phyloP scores from a whole-genome alignment of 2,888 invertebrate species.

The Drosophila ustulata region DNA sequence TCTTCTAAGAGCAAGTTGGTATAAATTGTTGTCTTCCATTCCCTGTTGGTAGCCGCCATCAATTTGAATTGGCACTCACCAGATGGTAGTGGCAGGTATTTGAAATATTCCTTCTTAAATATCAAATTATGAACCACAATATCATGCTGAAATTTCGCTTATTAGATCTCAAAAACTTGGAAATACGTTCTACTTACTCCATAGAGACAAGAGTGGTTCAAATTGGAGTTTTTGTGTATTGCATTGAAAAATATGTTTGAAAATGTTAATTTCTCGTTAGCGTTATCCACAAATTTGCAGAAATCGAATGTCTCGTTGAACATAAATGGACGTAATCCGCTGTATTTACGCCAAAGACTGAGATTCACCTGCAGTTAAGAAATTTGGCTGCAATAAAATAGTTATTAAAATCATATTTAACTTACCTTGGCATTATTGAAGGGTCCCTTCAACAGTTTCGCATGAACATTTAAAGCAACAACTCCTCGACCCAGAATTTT shows the following conservation, averaged over 20 bases:
- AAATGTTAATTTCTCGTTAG: slow-evolving; percentile 10
- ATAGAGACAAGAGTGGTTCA: slow-evolving; percentile 49
- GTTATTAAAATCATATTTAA: background rate
- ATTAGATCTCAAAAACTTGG: background rate
- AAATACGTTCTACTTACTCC: slow-evolving; percentile 14
- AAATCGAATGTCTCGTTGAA: slow-evolving; percentile 36
- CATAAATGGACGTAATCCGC: slow-evolving; percentile 46
- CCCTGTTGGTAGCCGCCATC: slow-evolving; percentile 10
- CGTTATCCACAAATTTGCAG: slow-evolving; percentile 19
- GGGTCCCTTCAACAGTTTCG: slow-evolving; percentile 4
- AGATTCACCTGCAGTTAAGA: slow-evolving; percentile 31
- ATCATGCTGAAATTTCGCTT: slow-evolving; percentile 19
- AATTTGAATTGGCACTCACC: slow-evolving; percentile 40
- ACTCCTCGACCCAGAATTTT: slow-evolving; percentile 30
- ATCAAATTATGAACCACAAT: slow-evolving; percentile 28
- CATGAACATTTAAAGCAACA: slow-evolving; percentile 26
- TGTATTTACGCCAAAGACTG: slow-evolving; percentile 35
- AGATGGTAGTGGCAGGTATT: slow-evolving; percentile 24
- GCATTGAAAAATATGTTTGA: background rate
- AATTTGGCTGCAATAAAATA: background rate
- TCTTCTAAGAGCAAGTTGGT: background rate
- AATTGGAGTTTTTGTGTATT: background rate
- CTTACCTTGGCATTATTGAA: slow-evolving; percentile 19
- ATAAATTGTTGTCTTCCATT: slow-evolving; percentile 12
- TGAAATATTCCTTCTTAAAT: slow-evolving; percentile 20